Percentiles rank a stretch among this genome's conserved stretches.
phyloP scores from a whole-genome alignment of 2,113 vertebrate species.

The Python bivittatus region DNA sequence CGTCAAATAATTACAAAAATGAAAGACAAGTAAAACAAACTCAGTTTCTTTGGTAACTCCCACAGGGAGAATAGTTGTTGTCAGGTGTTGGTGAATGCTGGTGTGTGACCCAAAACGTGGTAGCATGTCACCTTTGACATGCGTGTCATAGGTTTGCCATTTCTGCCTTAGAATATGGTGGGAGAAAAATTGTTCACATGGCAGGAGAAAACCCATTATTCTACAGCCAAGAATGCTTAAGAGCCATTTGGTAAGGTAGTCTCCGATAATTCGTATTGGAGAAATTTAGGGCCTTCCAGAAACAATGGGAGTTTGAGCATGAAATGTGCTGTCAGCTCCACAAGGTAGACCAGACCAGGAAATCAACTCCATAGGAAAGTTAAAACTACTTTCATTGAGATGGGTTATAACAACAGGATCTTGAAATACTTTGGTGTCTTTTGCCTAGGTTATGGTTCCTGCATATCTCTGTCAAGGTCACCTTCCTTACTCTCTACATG shows the following conservation, averaged over 20 bases:
- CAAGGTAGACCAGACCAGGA: not conserved
- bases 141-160: no score
- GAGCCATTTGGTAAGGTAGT: not conserved
- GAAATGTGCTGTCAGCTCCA: not conserved
- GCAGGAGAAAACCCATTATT: not conserved
- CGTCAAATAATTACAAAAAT: no score
- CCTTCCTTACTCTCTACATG: not conserved
- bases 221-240: not conserved
- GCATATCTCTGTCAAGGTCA: not conserved
- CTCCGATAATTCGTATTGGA: not conserved
- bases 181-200: not conserved
- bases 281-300: not conserved
- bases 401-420: not conserved
- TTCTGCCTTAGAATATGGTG: not conserved
- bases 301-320: not conserved
- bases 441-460: not conserved
- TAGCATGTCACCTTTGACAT: no score
- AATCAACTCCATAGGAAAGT: not conserved
- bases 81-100: no score
- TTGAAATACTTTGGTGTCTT: not conserved
- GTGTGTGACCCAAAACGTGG: no score
- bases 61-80: no score
- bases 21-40: no score
- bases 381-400: not conserved
- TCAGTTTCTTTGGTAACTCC: no score